Conservation (phyloP, 2,113 vertebrate species). For the Sorex araneus region DNA sequence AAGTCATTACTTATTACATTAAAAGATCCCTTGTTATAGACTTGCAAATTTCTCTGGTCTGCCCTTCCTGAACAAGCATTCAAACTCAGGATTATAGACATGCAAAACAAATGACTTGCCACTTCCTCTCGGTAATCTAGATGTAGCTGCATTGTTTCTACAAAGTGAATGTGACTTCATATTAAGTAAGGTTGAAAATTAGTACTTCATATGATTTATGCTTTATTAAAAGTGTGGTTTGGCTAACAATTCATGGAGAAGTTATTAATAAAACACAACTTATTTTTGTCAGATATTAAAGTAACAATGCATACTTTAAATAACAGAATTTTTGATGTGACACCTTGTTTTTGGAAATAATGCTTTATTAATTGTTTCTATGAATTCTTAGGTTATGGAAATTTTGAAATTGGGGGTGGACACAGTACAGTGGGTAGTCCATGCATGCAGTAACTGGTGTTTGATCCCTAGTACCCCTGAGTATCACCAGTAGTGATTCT, state of each 20-base stretch:
- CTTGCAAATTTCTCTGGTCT: neutral
- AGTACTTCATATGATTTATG: conserved; percentile 1
- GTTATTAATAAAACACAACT: neutral
- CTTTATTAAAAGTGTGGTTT: neutral
- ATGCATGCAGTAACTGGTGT: too few relatives aligned
- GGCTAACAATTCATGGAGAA: neutral
- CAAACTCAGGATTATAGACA: too few relatives aligned
- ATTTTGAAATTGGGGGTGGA: too few relatives aligned
- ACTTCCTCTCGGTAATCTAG: neutral
- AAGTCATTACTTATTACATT: neutral
- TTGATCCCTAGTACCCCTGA: too few relatives aligned
- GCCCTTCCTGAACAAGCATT: too few relatives aligned
- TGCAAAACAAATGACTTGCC: too few relatives aligned
- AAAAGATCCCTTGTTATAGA: neutral
- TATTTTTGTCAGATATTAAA: neutral
- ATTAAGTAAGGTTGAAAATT: neutral
- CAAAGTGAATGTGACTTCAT: too few relatives aligned
- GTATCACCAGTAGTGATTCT: too few relatives aligned
- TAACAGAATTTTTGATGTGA: neutral
- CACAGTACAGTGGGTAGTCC: too few relatives aligned
- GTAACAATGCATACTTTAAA: neutral
- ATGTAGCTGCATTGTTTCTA: neutral
- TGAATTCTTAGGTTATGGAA: neutral
- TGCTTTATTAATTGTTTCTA: conserved; percentile 42
- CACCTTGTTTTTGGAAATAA: neutral